Conservation (phyloP, 2,888 invertebrate species). For the Elmis aenea region DNA sequence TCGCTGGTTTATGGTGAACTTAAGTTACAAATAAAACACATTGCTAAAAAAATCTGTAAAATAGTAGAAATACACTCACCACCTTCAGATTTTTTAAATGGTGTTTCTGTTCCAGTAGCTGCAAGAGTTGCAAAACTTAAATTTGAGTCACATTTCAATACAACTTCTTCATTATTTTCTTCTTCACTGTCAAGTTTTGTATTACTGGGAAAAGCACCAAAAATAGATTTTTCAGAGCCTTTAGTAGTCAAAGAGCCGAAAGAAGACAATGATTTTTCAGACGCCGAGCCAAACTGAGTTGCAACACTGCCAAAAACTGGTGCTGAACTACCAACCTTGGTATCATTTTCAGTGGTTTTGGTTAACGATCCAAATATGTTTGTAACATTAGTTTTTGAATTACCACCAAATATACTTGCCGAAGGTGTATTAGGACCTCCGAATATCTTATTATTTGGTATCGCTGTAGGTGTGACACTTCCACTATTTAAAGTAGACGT, state of each 20-base stretch:
- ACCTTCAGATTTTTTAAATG: slow-evolving; percentile 14
- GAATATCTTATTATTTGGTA: slow-evolving; percentile 1
- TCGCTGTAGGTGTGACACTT: slow-evolving; percentile 3
- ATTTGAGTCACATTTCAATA: slow-evolving; percentile 36
- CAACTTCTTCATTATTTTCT: slow-evolving; percentile 28
- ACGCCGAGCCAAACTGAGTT: too few relatives aligned
- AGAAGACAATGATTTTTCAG: too few relatives aligned
- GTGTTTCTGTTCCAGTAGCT: slow-evolving; percentile 25
- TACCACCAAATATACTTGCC: slow-evolving; percentile 3
- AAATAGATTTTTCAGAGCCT: too few relatives aligned
- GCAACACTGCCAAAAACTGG: too few relatives aligned
- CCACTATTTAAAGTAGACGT: too few relatives aligned
- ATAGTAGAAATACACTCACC: slow-evolving; percentile 8
- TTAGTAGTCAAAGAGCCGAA: too few relatives aligned
- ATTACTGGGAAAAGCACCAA: background rate
- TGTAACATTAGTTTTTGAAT: background rate
- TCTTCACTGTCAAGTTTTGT: slow-evolving; percentile 11
- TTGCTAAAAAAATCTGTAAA: too few relatives aligned
- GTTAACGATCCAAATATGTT: background rate
- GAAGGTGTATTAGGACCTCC: slow-evolving; percentile 1
- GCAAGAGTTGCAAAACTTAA: slow-evolving; percentile 43
- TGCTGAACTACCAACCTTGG: too few relatives aligned
- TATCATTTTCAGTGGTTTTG: background rate
- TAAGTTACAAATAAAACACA: too few relatives aligned
- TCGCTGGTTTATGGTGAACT: too few relatives aligned